Percentiles rank a stretch among this genome's conserved stretches.
These are phyloP conservation scores for Cheilosia urbana DNA, from an alignment of 2,888 invertebrate genomes.

Conservation along the genomic window DNA sequence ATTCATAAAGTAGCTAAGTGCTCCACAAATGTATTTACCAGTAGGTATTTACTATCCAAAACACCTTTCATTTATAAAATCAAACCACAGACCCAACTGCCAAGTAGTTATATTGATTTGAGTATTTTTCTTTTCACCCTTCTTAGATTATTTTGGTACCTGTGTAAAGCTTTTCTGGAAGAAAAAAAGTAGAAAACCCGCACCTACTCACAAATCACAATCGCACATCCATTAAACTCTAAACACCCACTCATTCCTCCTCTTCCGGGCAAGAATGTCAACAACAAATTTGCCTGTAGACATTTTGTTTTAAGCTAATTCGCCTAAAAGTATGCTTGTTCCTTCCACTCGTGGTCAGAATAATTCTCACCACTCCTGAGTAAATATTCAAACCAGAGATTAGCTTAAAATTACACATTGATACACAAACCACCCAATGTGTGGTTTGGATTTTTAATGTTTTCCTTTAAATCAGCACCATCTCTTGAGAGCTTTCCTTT, in stretches of 20 bases:
- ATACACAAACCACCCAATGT: slow-evolving; percentile 27
- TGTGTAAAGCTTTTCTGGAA: neutral
- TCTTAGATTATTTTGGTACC: neutral
- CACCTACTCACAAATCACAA: no score
- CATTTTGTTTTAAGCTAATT: slow-evolving; percentile 62
- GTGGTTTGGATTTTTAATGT: neutral
- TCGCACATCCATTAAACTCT: neutral
- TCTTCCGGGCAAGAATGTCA: slow-evolving; percentile 65
- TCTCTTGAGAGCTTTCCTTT: slow-evolving; percentile 81
- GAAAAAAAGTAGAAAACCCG: neutral
- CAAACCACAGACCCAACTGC: slow-evolving; percentile 18
- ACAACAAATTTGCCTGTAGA: slow-evolving; percentile 59
- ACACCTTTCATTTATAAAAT: neutral
- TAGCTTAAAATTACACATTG: slow-evolving; percentile 20
- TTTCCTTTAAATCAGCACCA: slow-evolving; percentile 80
- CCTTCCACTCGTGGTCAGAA: slow-evolving; percentile 3
- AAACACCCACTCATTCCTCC: slow-evolving; percentile 18
- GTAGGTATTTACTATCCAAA: neutral
- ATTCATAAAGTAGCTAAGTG: neutral
- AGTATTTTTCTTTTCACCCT: neutral
- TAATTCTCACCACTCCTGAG: slow-evolving; percentile 37
- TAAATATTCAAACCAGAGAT: slow-evolving; percentile 35
- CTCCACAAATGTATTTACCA: neutral
- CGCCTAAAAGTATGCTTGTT: slow-evolving; percentile 68
- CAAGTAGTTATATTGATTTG: slow-evolving; percentile 39